Evolutionary conservation across 2,797 vertebrate genomes (phyloP).

Genomic region (Galaxias olidus): DNA sequence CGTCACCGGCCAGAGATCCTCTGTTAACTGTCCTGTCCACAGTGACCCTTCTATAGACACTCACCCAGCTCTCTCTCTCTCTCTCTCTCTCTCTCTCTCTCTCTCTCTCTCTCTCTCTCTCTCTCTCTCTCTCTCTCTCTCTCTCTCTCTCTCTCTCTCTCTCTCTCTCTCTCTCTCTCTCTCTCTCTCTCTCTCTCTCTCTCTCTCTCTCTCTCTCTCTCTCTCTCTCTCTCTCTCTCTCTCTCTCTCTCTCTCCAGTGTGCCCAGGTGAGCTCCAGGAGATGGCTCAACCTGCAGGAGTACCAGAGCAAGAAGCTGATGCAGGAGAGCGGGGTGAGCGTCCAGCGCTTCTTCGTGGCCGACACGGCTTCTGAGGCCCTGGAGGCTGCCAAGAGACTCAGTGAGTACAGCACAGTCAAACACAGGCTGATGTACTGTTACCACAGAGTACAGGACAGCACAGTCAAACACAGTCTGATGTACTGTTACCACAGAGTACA

Average conservation of each 20-base stretch:
- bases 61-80: too few relatives aligned
- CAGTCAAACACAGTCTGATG: too few relatives aligned
- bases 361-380: constrained; percentile 86
- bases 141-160: too few relatives aligned
- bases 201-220: background rate
- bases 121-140: too few relatives aligned
- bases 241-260: constrained; percentile 65
- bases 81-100: too few relatives aligned
- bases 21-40: too few relatives aligned
- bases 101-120: too few relatives aligned
- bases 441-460: too few relatives aligned
- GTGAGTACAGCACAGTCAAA: constrained; percentile 75
- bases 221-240: constrained; percentile 25
- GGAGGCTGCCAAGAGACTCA: constrained; percentile 91
- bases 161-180: background rate
- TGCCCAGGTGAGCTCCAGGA: constrained; percentile 78
- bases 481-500: too few relatives aligned
- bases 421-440: background rate
- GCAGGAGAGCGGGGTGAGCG: constrained; percentile 93
- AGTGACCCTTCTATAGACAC: too few relatives aligned
- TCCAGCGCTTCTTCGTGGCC: constrained; percentile 95
- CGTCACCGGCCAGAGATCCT: too few relatives aligned
- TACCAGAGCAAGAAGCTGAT: constrained; percentile 99
- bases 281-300: constrained; percentile 98
- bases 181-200: background rate